Percentiles rank a stretch among this genome's conserved stretches.
These are phyloP conservation scores for Stictocephala bisonia DNA, from an alignment of 2,888 invertebrate genomes.

Conservation along the genomic window DNA sequence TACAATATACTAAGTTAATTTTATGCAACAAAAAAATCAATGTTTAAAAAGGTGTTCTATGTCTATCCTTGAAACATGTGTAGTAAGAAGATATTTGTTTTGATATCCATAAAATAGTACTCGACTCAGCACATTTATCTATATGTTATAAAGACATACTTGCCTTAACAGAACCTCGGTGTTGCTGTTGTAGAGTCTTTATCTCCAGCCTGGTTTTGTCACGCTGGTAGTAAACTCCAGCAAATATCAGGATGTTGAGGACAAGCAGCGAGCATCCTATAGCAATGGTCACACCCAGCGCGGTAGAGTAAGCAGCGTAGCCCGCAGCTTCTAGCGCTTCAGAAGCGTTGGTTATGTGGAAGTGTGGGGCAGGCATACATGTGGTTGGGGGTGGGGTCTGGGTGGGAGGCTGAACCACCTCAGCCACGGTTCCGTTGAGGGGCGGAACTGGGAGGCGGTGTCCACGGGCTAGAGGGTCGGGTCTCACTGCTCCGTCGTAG, in stretches of 20 bases:
- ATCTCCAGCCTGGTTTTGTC: slow-evolving; percentile 83
- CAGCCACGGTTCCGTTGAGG: slow-evolving; percentile 59
- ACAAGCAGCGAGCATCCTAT: slow-evolving; percentile 85
- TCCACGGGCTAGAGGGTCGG: slow-evolving; percentile 69
- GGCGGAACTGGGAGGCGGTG: slow-evolving; percentile 48
- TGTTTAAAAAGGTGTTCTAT: too few relatives aligned
- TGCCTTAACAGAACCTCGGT: background rate
- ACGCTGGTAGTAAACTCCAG: slow-evolving; percentile 85
- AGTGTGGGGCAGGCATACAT: too few relatives aligned
- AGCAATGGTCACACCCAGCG: slow-evolving; percentile 81
- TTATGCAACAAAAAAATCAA: too few relatives aligned
- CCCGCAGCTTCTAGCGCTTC: slow-evolving; percentile 83
- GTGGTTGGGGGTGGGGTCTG: too few relatives aligned
- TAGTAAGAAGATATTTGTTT: too few relatives aligned
- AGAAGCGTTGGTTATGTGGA: slow-evolving; percentile 72
- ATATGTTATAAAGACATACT: too few relatives aligned
- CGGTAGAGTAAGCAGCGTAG: slow-evolving; percentile 80
- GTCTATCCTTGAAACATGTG: too few relatives aligned
- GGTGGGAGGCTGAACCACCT: slow-evolving; percentile 68
- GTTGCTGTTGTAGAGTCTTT: slow-evolving; percentile 76
- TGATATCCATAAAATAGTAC: too few relatives aligned
- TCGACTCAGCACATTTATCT: too few relatives aligned
- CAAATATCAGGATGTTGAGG: slow-evolving; percentile 85
- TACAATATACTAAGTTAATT: too few relatives aligned
- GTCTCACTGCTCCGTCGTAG: slow-evolving; percentile 89